A percentile compares a stretch with the other conserved stretches of the same genome.
Evolutionary conservation across 2,888 invertebrate genomes (phyloP).

Genomic region (Tetragonula carbonaria): DNA sequence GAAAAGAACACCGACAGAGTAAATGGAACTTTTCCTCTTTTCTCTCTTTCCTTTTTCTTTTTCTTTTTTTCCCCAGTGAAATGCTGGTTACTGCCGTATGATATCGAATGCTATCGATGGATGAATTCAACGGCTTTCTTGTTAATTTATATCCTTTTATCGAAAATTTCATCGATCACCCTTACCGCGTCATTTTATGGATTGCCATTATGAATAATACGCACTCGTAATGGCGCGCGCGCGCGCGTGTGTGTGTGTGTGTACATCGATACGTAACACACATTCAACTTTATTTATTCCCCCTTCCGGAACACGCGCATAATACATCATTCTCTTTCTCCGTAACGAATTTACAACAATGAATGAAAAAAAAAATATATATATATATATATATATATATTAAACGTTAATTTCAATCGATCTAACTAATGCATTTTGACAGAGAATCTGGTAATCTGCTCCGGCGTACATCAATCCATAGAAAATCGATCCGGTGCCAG

Average conservation of each 20-base stretch:
- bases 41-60: too few species aligned
- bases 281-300: constrained; percentile 25
- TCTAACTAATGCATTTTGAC: constrained; percentile 41
- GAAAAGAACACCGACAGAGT: neutral
- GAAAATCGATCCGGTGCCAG: constrained; percentile 41
- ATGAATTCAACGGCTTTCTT: neutral
- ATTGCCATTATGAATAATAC: constrained; percentile 13
- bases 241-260: neutral
- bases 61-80: neutral
- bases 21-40: neutral
- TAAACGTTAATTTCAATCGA: constrained; percentile 47
- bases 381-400: neutral
- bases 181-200: neutral
- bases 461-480: constrained; percentile 38
- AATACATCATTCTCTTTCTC: constrained; percentile 3
- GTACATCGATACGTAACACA: neutral
- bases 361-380: neutral
- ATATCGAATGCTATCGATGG: neutral
- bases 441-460: constrained; percentile 45
- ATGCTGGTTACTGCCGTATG: neutral
- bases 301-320: neutral
- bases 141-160: constrained; percentile 9
- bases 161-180: constrained; percentile 5
- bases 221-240: too few species aligned
- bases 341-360: constrained; percentile 5